Percentiles rank a stretch among this genome's conserved stretches.
Evolutionary conservation across 2,888 invertebrate genomes (phyloP).

Genomic region (Parnassius glacialis): DNA sequence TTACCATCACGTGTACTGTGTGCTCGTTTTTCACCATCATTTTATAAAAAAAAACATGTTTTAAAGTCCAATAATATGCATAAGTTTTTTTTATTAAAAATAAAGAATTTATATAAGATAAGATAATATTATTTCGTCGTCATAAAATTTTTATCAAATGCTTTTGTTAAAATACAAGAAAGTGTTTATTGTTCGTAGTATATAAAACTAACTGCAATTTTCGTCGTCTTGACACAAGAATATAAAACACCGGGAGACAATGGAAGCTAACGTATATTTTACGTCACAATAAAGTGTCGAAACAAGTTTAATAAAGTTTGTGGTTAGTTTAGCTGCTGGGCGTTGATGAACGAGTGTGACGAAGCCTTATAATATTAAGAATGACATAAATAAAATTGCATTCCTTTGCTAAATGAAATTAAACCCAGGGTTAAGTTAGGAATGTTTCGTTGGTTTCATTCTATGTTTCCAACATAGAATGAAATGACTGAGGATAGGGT

Average conservation of each 20-base stretch:
- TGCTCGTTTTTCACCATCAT: too few relatives aligned
- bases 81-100: too few relatives aligned
- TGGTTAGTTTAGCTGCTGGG: constrained; percentile 21
- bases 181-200: constrained; percentile 9
- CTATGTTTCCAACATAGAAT: too few relatives aligned
- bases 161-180: constrained; percentile 7
- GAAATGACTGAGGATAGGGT: too few relatives aligned
- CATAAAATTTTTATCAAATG: constrained; percentile 1
- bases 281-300: constrained; percentile 25
- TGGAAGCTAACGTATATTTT: constrained; percentile 18
- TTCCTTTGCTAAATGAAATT: neutral
- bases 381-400: neutral
- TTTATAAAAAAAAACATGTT: too few relatives aligned
- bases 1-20: too few relatives aligned
- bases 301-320: constrained; percentile 26
- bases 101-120: too few relatives aligned
- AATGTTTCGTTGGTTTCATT: too few relatives aligned
- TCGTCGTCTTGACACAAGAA: constrained; percentile 6
- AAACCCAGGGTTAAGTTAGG: neutral
- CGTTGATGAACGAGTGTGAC: constrained; percentile 10
- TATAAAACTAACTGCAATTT: constrained; percentile 19
- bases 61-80: too few relatives aligned
- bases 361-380: neutral
- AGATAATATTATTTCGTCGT: neutral
- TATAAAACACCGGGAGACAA: constrained; percentile 6